Base-by-base conservation (phyloP, 2,797 vertebrate species). In the Sebastes wilsoni region DNA sequence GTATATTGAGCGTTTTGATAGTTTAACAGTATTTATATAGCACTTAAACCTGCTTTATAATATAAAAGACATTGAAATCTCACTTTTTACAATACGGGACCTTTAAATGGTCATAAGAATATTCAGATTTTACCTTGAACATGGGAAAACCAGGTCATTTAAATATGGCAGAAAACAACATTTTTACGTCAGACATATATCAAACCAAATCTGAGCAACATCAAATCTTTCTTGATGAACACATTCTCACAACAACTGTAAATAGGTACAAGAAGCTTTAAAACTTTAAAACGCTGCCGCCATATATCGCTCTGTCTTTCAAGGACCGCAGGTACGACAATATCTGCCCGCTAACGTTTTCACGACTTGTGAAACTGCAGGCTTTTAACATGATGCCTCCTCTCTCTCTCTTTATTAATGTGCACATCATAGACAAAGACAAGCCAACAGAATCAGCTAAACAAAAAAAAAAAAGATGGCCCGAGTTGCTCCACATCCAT, bases 361-460 rank as follows among this genome's bases (percentile, higher is more conserved):
- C 92, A 90, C 82, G 91, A 94, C 95, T 92, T 89, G 87, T 91
- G 90, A 94, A 94, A 93, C 88, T 87, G 79, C 68, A 72, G 87
- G 91, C 94, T 95, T 96, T 95, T 93, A 95, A 94, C 89, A 90
- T 86, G 91, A 92, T 78, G 90, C 89, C 77, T 46, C 88, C 78
- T 42, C 38, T 42, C 38, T 14, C 83, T 81, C 86, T 83, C 76
- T 95, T 96, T 95, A 46, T 46, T 46, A 95, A 92, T 88, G 92
- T 91, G 87, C 84, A 74, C 93, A 93, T 94, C 92, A 94, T 42
- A 90, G 90, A 96, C 95, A 94, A 94, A 92, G 88, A 46, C 80
- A 83, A 88, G 92, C 88, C 78, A 90, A 92, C 84, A 87, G 91
- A 93, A 94, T 89, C 93, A 88, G 93, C 90, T 91, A 92, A 94